Evolutionary conservation across 2,888 invertebrate species (phyloP).

Genomic region (Tridacna crocea): DNA sequence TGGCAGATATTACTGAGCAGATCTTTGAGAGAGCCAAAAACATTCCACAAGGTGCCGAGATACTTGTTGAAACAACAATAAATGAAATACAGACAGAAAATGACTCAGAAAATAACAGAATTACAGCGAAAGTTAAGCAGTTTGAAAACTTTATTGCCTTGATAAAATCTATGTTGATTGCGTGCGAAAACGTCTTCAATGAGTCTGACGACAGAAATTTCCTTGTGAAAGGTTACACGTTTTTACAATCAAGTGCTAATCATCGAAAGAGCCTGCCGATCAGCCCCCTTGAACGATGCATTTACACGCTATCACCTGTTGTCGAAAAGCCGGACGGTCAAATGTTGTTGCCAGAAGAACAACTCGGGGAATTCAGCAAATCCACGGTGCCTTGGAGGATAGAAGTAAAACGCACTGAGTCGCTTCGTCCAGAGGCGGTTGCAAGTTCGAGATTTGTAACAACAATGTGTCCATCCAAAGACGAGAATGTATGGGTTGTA

Average conservation of each 20-base stretch:
- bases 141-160: slow-evolving; percentile 45
- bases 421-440: slow-evolving; percentile 55
- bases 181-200: slow-evolving; percentile 38
- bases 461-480: slow-evolving; percentile 51
- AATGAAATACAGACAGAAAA: slow-evolving; percentile 51
- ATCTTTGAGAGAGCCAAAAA: slow-evolving; percentile 36
- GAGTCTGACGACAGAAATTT: slow-evolving; percentile 40
- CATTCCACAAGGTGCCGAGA: slow-evolving; percentile 35
- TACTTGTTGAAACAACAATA: slow-evolving; percentile 33
- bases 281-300: slow-evolving; percentile 40
- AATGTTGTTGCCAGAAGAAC: slow-evolving; percentile 40
- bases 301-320: slow-evolving; percentile 44
- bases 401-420: slow-evolving; percentile 55
- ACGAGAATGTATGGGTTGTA: slow-evolving; percentile 56
- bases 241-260: slow-evolving; percentile 23
- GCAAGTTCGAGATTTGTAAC: slow-evolving; percentile 59
- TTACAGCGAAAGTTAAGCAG: slow-evolving; percentile 47
- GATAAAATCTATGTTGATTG: slow-evolving; percentile 37
- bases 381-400: slow-evolving; percentile 57
- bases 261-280: slow-evolving; percentile 38
- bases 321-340: slow-evolving; percentile 16
- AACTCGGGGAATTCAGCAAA: slow-evolving; percentile 44
- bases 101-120: slow-evolving; percentile 41
- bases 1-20: slow-evolving; percentile 49
- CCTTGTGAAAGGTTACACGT: slow-evolving; percentile 23